phyloP scores from a whole-genome alignment of 2,888 invertebrate genomes.

The Polydrusus cervinus region DNA sequence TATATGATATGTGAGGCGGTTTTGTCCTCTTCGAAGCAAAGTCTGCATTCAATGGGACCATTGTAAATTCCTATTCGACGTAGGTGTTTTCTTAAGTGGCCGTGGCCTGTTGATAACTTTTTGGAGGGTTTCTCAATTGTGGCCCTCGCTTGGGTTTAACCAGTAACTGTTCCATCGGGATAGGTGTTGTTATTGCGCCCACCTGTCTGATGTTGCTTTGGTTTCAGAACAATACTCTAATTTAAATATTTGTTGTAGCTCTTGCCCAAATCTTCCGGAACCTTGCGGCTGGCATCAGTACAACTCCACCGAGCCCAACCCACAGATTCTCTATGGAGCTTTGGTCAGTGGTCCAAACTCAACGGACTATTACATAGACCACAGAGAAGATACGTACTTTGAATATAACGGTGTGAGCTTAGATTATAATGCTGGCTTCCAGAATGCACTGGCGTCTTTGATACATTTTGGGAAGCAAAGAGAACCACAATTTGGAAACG shows the following conservation, averaged over 20 bases:
- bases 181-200: no score
- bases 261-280: conserved; percentile 72
- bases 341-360: conserved; percentile 75
- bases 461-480: conserved; percentile 62
- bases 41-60: no score
- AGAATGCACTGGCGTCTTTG: conserved; percentile 73
- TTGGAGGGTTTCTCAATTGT: no score
- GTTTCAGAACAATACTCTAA: no score
- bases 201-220: no score
- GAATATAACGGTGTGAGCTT: conserved; percentile 75
- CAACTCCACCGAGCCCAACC: conserved; percentile 70
- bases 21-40: no score
- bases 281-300: conserved; percentile 73
- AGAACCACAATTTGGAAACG: neutral
- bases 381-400: conserved; percentile 71
- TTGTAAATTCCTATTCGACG: no score
- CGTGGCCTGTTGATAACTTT: no score
- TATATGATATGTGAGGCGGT: no score
- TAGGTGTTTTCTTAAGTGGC: no score
- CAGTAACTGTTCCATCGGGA: no score
- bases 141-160: no score
- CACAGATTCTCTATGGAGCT: conserved; percentile 74
- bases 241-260: conserved; percentile 64
- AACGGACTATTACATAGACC: conserved; percentile 73
- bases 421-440: conserved; percentile 76